Base-by-base conservation (phyloP, 2,797 vertebrate genomes). In the Bryconaethiops microstoma region DNA sequence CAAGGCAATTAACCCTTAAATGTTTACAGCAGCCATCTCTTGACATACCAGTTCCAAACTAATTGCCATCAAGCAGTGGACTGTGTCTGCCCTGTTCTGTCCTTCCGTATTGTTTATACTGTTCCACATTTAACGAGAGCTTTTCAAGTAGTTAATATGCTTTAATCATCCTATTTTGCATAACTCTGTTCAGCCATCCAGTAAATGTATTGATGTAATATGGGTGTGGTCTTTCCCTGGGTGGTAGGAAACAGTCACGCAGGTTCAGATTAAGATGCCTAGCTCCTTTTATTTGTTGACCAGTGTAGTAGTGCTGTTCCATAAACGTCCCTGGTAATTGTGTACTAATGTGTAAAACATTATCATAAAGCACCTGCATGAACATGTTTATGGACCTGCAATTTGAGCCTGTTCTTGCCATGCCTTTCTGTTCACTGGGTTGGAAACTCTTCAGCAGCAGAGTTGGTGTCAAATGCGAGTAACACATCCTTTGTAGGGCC, bases 351-450 rank as follows among this genome's bases (percentile, higher is more conserved):
- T 81, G 63, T 75, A 17, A 74, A 68, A 60, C 1, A 13, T 57
- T 54, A 50, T 9, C 62, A 35, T 80, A 40, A 50, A 68, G 35
- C n/a, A 62, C 29, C 64, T 65, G 21, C 69, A 74, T 64, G 77
- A 80, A 60, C 45, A 52, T 39, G 52, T n/a, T 39, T 54, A 57
- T 57, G 16, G 19, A 40, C 40, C 64, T 69, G 39, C 60, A 39
- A 62, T 74, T 59, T 63, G n/a, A 75, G 35, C 25, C 16, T 29
- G 17, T 9, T 80, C 35, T 50, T 19, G 52, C 57, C 25, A 7
- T 17, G 23, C 25, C 23, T 29, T 71, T 29, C 7, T 67, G 50
- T 52, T 54, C 23, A 17, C 7, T 71, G 45, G 45, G 6, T 54
- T n/a, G 10, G 23, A 54, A 19, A 54, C 16, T 65, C 45, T 8